Percentiles rank a stretch among this genome's conserved stretches.
Evolutionary conservation across 2,888 invertebrate genomes (phyloP).

Genomic region (Lithosia quadra): DNA sequence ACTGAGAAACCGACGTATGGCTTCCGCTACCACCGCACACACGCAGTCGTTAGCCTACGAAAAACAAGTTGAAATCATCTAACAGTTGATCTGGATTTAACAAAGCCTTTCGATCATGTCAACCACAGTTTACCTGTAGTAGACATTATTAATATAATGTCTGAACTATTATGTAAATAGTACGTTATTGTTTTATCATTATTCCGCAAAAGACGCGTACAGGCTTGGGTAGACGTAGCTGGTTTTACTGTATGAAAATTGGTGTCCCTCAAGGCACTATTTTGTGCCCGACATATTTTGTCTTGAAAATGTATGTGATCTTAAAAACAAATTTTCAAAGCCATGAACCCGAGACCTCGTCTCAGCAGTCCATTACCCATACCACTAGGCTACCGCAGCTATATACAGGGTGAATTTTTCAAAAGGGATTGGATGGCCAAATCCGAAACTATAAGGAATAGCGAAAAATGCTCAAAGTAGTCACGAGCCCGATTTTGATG

Average conservation of each 20-base stretch:
- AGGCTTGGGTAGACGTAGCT: neutral
- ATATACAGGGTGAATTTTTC: too few species aligned
- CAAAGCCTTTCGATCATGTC: neutral
- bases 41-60: neutral
- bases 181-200: neutral
- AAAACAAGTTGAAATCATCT: neutral
- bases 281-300: neutral
- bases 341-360: too few species aligned
- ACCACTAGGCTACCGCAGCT: too few species aligned
- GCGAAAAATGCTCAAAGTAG: too few species aligned
- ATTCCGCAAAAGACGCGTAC: neutral
- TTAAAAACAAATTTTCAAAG: too few species aligned
- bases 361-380: too few species aligned
- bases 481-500: too few species aligned
- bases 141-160: too few species aligned
- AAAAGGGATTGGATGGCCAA: too few species aligned
- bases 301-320: too few species aligned
- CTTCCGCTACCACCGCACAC: neutral
- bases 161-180: neutral
- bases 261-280: neutral
- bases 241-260: neutral
- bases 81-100: too few species aligned
- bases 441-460: too few species aligned
- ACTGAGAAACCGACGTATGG: neutral
- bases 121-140: neutral